phyloP scores from a whole-genome alignment of 2,797 vertebrate genomes.

The Botia kubotai region DNA sequence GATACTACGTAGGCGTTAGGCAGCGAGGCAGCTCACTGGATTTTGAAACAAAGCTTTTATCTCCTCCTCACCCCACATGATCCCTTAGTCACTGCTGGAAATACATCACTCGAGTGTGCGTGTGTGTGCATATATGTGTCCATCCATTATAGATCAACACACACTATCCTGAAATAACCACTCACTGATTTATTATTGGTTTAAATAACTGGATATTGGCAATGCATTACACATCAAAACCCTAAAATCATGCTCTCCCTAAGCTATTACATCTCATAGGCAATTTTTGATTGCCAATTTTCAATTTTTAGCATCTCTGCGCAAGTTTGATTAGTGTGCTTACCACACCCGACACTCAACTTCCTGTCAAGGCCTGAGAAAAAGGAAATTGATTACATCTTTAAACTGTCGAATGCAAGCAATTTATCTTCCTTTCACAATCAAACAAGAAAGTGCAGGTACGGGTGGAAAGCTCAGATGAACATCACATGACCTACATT shows the following conservation, averaged over 20 bases:
- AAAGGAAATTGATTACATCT: constrained; percentile 61
- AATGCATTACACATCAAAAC: constrained; percentile 6
- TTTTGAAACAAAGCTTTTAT: constrained; percentile 9
- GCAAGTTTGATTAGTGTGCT: constrained; percentile 26
- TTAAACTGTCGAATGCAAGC: constrained; percentile 57
- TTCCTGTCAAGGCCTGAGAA: constrained; percentile 31
- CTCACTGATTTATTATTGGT: background rate
- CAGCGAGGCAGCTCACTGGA: background rate
- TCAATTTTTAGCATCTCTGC: background rate
- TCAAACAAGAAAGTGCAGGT: constrained; percentile 17
- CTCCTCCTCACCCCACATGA: background rate
- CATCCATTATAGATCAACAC: constrained; percentile 2
- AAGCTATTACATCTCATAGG: background rate
- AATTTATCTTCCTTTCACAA: constrained; percentile 51
- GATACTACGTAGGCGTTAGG: background rate
- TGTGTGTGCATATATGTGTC: background rate
- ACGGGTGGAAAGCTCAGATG: background rate
- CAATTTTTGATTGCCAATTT: background rate
- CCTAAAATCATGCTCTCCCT: background rate
- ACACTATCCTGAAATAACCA: background rate
- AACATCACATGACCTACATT: constrained; percentile 8
- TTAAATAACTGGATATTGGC: background rate
- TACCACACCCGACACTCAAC: constrained; percentile 31
- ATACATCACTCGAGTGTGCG: background rate
- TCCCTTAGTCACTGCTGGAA: background rate